Evolutionary conservation across 1,140 invertebrate genomes (phyloP).

Genomic region (Limonius californicus): DNA sequence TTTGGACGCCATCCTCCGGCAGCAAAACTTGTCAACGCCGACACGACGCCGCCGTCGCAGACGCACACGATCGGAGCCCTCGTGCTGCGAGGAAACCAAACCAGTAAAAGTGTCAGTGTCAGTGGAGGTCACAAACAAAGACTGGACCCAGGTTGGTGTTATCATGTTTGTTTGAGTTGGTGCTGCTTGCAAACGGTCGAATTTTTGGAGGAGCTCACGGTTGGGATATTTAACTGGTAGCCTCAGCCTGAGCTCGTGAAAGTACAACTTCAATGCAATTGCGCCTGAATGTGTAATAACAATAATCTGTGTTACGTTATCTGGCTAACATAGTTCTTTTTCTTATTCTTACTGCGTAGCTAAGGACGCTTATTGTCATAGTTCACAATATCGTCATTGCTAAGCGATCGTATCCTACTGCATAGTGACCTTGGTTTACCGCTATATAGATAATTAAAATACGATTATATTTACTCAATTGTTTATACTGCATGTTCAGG

Average conservation of each 20-base stretch:
- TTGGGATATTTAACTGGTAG: too few species aligned
- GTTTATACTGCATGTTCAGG: conserved; percentile 18
- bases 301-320: too few species aligned
- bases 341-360: not conserved
- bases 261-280: too few species aligned
- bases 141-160: conserved; percentile 41
- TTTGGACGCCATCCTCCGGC: not conserved
- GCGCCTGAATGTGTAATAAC: too few species aligned
- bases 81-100: conserved; percentile 33
- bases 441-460: conserved; percentile 33
- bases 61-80: conserved; percentile 31
- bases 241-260: too few species aligned
- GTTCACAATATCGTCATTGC: too few species aligned
- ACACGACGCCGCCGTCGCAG: conserved; percentile 9
- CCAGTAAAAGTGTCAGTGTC: conserved; percentile 22
- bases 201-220: too few species aligned
- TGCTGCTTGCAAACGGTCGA: too few species aligned
- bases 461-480: conserved; percentile 30
- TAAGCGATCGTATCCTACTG: not conserved
- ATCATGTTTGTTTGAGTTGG: too few species aligned
- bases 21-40: not conserved
- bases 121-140: conserved; percentile 20
- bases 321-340: too few species aligned
- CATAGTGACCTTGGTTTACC: conserved; percentile 33
- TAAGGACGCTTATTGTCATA: not conserved